Base-by-base conservation (phyloP, 2,797 vertebrate genomes). In the Gymnothorax javanicus region DNA sequence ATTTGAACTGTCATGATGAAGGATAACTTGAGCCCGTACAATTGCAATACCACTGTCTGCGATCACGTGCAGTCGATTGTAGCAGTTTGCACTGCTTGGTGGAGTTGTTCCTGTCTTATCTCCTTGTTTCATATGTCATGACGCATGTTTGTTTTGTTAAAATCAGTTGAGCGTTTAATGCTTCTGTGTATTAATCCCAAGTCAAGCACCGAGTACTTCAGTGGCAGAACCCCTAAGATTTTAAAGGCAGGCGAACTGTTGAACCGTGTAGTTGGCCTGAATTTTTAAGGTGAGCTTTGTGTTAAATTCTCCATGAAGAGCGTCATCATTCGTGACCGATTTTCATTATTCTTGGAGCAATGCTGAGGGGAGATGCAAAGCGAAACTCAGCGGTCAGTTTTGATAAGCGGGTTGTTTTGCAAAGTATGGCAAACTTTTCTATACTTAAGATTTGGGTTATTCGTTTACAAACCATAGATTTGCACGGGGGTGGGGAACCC, bases 381-480 rank as follows among this genome's bases (percentile, higher is more conserved):
- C 73, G 52, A 56, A 54, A 23, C 27, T 3, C 52, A 54, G 25
- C 20, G 7, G 50, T 56, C 52, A 81, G 77, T 56, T 54, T 54
- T 81, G 52, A 81, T 17, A 81, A 56, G 77, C 56, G 50, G 52
- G 54, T 81, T 54, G 52, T 54, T 56, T 17, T 81, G 20, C 77
- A 6, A 81, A n/a, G 15, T 79, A 17, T 79, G 75, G 17, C 50
- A 79, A 79, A 43, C 25, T 50, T 75, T n/a, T n/a, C 20, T 73
- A 27, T 73, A 33, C 69, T 73, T 73, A n/a, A 75, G 71, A 75
- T 75, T 3, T 43, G 33, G 71, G 71, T 75, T 75, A 43, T 75
- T 33, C 43, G 12, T 33, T 11, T 13, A 43, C 69, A 73, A 17
- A 73, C 33, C 64, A 69, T 8, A 25, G 64, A 7, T n/a, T 25